Base-by-base conservation (phyloP, 2,797 vertebrate species). In the Poeciliopsis paucimaculata region DNA sequence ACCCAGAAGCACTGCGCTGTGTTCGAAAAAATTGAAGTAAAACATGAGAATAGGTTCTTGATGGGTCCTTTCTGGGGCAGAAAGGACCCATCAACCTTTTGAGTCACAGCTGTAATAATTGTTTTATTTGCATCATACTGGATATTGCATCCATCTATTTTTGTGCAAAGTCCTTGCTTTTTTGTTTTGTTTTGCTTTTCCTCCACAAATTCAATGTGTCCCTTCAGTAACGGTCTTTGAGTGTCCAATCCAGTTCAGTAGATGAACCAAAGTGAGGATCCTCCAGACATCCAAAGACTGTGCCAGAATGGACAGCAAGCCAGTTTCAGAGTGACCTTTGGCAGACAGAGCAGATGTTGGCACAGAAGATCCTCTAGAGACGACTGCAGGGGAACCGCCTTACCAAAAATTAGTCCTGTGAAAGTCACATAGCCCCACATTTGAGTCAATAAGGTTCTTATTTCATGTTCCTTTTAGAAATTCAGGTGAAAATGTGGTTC, bases 321-420 rank as follows among this genome's bases (percentile, higher is more conserved):
- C 64, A 68, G 36, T 68, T 68, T 68, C 36, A 68, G 64, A 68
- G 10, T 41, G 64, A 68, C 64, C 20, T 68, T 68, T 68, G 64
- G 64, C 64, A 9, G 34, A 75, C 47, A 82, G 15, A 41, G 23
- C 20, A 68, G 64, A 36, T 26, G 23, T 26, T 68, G 64, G 64
- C 36, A 26, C 36, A 26, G 36, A 68, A 6, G 23, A 68, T 20
- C 36, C 36, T 68, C 36, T 23, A 26, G 36, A 68, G 36, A 68
- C 1, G 9, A 68, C 18, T 18, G 10, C 12, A 39, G 36, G 36
- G 20, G 20, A 41, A 41, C 64, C 10, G 36, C 34, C 31, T 66
- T 66, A 4, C 9, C 34, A 41, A 36, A 68, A 68, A 68, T 10
- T 6, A 20, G 36, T 39, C 34, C 18, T 41, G 34, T 66, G 36